These are phyloP conservation scores for Strigamia maritima DNA, from an alignment of 2,888 invertebrate genomes.

Conservation along the genomic window DNA sequence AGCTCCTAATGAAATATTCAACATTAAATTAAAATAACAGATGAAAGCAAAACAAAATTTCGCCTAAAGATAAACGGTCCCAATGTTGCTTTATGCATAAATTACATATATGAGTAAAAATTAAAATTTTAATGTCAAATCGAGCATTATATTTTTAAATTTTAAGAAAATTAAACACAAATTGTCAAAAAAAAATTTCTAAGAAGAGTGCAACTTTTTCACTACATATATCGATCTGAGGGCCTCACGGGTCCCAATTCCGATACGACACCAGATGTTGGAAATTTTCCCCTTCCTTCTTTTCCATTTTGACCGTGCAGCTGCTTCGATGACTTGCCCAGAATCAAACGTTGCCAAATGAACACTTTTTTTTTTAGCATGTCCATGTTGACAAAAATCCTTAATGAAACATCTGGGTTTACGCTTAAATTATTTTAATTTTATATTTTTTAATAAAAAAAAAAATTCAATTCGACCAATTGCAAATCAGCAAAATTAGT, in stretches of 20 bases:
- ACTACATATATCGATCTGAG: conserved; percentile 3
- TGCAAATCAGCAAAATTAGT: no score
- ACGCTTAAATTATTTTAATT: background rate
- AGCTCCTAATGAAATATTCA: background rate
- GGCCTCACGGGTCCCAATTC: conserved; percentile 20
- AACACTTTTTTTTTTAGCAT: background rate
- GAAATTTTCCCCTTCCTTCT: conserved; percentile 15
- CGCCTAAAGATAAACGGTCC: background rate
- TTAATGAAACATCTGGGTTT: conserved; percentile 6
- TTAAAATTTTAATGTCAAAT: background rate
- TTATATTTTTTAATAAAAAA: no score
- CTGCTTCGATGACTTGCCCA: conserved; percentile 19
- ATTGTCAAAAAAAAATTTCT: background rate
- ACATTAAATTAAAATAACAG: background rate
- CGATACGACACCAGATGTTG: conserved; percentile 27
- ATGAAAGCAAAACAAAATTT: background rate
- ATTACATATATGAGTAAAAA: background rate
- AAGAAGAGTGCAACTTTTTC: background rate
- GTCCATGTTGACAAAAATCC: background rate
- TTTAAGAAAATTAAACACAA: no score
- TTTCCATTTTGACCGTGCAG: conserved; percentile 27
- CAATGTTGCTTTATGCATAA: background rate
- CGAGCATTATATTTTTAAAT: no score
- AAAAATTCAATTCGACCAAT: no score
- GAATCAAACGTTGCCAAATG: conserved; percentile 20